Evolutionary conservation across 1,140 invertebrate genomes (phyloP), one percentile per base, ranked within the genome.

Genomic region (Meloidogyne hapla): DNA sequence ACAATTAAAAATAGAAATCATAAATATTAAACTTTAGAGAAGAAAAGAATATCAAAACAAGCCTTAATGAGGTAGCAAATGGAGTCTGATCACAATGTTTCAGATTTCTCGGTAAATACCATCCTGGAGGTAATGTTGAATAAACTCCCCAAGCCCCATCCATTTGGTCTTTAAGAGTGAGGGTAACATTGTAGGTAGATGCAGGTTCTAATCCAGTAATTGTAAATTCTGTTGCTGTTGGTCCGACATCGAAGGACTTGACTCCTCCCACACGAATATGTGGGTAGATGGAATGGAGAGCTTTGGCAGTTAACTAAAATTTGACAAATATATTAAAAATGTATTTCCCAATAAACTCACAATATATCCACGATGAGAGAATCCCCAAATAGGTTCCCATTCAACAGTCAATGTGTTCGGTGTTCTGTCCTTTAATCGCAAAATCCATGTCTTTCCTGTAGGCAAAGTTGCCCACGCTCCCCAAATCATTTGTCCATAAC

Each of bases 331-430:
- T 12, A 48, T 26, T 8, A 26, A 28, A 26, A 18, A 74, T 12
- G 15, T n/a, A 9, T 66, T 33, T 23, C 12, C 21, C 18, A 12
- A 64, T 23, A 73, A 71, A 28, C 38, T 76, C 71, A 85, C 77
- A 38, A 80, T 85, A 77, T 86, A 86, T 66, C 85, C 85, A 26
- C 72, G 77, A 68, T 87, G 86, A 15, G 75, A 61, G 56, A 77
- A 84, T 61, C 85, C 85, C 85, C 85, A 86, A 28, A 87, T 83
- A n/a, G 85, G 84, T 23, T 87, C 86, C 85, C 85, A 86, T 65
- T 83, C 84, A 18, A 86, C 85, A 26, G 78, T 79, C 28, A 86
- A 65, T n/a, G 85, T 84, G 5, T 81, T 86, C 28, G 85, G 86
- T 28, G 85, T 87, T 68, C 86, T 80, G 75, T 86, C 72, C 66